Conservation (phyloP, 2,888 invertebrate genomes). For the Ernsta delagoae region DNA sequence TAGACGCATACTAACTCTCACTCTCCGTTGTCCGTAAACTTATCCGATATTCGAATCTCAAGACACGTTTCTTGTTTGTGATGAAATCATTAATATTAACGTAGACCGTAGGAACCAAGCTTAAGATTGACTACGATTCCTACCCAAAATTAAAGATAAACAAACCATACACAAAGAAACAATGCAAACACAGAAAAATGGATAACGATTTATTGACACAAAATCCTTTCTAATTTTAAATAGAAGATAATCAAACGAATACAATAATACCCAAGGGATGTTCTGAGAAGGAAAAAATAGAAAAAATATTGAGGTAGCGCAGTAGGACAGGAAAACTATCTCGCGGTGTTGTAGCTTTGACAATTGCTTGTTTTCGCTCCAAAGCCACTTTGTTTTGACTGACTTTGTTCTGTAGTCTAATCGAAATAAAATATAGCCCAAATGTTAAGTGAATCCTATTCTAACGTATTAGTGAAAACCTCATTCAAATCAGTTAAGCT, state of each 20-base stretch:
- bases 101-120: too few relatives aligned
- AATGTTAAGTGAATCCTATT: too few relatives aligned
- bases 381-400: background rate
- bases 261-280: background rate
- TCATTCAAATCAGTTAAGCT: too few relatives aligned
- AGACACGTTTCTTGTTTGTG: too few relatives aligned
- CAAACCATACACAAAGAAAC: background rate
- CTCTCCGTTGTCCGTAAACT: too few relatives aligned
- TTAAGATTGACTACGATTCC: background rate
- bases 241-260: background rate
- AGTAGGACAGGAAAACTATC: background rate
- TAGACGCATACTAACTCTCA: too few relatives aligned
- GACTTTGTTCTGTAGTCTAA: too few relatives aligned
- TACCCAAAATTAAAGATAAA: background rate
- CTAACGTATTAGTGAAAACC: too few relatives aligned
- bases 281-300: background rate
- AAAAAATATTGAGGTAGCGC: background rate
- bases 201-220: constrained; percentile 3
- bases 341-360: background rate
- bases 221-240: background rate
- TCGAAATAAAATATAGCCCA: too few relatives aligned
- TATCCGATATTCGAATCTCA: too few relatives aligned
- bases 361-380: background rate
- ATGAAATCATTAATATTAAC: too few relatives aligned
- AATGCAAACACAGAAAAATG: background rate